Percentiles rank a stretch among this genome's conserved stretches.
phyloP scores from a whole-genome alignment of 1,140 invertebrate genomes.

The Drosophila burlai region DNA sequence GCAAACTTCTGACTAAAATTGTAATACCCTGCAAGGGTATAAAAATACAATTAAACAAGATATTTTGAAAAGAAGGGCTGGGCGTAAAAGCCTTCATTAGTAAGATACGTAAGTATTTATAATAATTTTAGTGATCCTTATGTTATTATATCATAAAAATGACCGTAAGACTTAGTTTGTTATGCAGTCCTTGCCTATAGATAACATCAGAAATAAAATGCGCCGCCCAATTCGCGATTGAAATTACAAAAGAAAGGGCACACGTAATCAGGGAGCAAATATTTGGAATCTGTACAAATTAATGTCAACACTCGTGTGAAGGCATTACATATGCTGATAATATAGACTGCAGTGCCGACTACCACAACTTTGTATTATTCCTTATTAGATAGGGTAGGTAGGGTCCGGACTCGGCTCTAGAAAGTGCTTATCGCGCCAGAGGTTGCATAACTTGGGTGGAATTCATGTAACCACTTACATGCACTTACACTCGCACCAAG shows the following conservation, averaged over 20 bases:
- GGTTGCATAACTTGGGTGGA: constrained; percentile 52
- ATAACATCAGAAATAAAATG: constrained; percentile 42
- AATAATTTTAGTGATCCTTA: background rate
- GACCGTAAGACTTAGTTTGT: constrained; percentile 2
- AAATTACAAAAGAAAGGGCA: constrained; percentile 10
- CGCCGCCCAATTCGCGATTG: constrained; percentile 35
- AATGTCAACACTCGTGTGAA: constrained; percentile 21
- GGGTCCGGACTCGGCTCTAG: constrained; percentile 5
- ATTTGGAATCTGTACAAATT: constrained; percentile 9
- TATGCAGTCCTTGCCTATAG: constrained; percentile 24
- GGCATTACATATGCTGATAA: constrained; percentile 52
- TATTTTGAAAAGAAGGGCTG: background rate
- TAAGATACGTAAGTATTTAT: too few relatives aligned
- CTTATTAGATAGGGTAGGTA: constrained; percentile 4
- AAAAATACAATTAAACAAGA: background rate
- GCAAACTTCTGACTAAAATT: too few relatives aligned
- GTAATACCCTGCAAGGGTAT: too few relatives aligned
- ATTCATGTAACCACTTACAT: constrained; percentile 25
- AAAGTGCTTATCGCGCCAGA: constrained; percentile 17
- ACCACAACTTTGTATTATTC: constrained; percentile 41
- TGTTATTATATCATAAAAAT: background rate
- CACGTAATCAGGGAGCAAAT: constrained; percentile 18
- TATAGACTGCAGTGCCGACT: constrained; percentile 2
- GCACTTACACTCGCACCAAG: background rate
- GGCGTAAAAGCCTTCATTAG: background rate